Conservation (phyloP, 1,140 invertebrate species). For the Pygmarrhopalites habei region DNA sequence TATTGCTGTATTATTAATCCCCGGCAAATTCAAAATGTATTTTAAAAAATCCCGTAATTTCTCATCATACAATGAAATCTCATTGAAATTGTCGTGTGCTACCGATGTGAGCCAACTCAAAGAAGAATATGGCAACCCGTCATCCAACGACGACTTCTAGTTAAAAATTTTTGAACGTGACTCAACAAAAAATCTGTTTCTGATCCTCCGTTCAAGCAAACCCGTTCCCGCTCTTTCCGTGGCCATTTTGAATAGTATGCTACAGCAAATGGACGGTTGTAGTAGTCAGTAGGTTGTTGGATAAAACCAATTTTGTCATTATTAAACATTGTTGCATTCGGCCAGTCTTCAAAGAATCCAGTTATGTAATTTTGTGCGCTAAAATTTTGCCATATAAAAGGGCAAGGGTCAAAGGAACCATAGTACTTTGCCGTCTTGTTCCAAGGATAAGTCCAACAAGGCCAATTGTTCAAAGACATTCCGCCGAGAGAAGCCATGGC, state of each 20-base stretch:
- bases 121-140: conserved; percentile 29
- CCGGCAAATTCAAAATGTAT: conserved; percentile 9
- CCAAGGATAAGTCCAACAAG: conserved; percentile 27
- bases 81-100: conserved; percentile 35
- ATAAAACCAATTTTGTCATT: conserved; percentile 44
- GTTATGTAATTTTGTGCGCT: conserved; percentile 27
- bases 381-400: conserved; percentile 32
- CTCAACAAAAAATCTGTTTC: too few species aligned
- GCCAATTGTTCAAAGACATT: conserved; percentile 19
- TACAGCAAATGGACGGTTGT: conserved; percentile 43
- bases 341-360: conserved; percentile 28
- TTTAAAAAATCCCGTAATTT: conserved; percentile 21
- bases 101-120: conserved; percentile 36
- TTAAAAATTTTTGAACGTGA: too few species aligned
- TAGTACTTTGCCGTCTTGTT: too few species aligned
- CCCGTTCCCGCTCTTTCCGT: too few species aligned
- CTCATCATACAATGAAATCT: background rate
- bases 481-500: conserved; percentile 41
- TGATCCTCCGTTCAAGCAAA: too few species aligned
- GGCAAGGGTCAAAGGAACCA: conserved; percentile 24
- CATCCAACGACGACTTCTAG: too few species aligned
- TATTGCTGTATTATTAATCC: conserved; percentile 32
- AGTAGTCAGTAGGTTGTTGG: conserved; percentile 44
- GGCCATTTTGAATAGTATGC: too few species aligned
- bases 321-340: conserved; percentile 43